These are phyloP conservation scores for Takifugu flavidus DNA, from an alignment of 2,113 vertebrate genomes.

Conservation along the genomic window DNA sequence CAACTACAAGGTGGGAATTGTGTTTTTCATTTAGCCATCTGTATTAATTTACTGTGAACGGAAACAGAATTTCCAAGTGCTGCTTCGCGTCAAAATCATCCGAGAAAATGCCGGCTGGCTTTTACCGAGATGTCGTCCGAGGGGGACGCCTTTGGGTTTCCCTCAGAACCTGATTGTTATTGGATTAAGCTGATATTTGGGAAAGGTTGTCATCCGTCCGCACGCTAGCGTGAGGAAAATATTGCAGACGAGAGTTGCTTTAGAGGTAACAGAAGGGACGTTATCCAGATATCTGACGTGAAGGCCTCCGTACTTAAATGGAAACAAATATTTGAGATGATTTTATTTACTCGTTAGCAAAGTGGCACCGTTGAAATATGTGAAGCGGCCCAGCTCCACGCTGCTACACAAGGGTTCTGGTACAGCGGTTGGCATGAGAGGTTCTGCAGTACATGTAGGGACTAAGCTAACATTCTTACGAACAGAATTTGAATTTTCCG, in stretches of 20 bases:
- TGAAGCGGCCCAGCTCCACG: too few species aligned
- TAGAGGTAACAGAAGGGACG: slow-evolving; percentile 22
- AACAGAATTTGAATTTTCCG: too few species aligned
- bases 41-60: not conserved
- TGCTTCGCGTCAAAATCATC: not conserved
- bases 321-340: too few species aligned
- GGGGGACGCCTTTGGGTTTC: not conserved
- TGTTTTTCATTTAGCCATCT: not conserved
- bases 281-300: slow-evolving; percentile 5
- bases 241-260: slow-evolving; percentile 30
- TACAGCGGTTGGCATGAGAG: too few species aligned
- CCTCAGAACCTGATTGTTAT: slow-evolving; percentile 39
- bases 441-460: too few species aligned
- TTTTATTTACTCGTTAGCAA: too few species aligned
- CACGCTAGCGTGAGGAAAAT: slow-evolving; percentile 30
- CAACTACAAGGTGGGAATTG: not conserved
- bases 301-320: not conserved
- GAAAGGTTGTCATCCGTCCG: slow-evolving; percentile 23
- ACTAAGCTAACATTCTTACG: too few species aligned
- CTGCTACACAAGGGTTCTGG: too few species aligned
- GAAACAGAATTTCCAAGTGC: not conserved
- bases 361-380: too few species aligned
- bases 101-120: not conserved
- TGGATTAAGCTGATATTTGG: slow-evolving; percentile 44
- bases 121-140: not conserved